phyloP scores from a whole-genome alignment of 2,113 vertebrate genomes.

The Chaenogobius annularis region DNA sequence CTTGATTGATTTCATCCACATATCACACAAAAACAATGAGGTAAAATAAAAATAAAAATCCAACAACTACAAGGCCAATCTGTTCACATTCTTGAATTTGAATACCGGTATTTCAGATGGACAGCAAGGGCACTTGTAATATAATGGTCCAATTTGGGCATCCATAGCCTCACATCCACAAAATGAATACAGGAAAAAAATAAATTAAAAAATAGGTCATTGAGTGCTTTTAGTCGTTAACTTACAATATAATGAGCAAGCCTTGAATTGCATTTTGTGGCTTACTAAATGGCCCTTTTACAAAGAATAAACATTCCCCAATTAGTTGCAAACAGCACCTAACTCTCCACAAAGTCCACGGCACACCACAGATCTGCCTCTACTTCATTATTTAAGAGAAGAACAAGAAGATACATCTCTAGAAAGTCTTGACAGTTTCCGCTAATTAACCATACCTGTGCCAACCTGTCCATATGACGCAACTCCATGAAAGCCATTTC shows the following conservation, averaged over 20 bases:
- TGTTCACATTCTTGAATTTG: no score
- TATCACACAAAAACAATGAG: no score
- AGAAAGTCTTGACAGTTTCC: constrained; percentile 2
- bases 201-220: background rate
- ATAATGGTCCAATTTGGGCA: no score
- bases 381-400: background rate
- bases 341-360: background rate
- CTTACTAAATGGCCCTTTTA: background rate
- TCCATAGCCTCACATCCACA: background rate
- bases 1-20: no score
- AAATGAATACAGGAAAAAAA: background rate
- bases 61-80: no score
- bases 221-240: background rate
- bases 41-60: no score
- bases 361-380: background rate
- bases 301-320: background rate
- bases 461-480: background rate
- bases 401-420: background rate
- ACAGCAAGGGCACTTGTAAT: no score
- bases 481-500: constrained; percentile 4
- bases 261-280: background rate
- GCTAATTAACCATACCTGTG: background rate
- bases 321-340: background rate
- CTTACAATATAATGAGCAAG: background rate
- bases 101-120: no score